Conservation (phyloP, 1,140 invertebrate species). For the Harpegnathos saltator region DNA sequence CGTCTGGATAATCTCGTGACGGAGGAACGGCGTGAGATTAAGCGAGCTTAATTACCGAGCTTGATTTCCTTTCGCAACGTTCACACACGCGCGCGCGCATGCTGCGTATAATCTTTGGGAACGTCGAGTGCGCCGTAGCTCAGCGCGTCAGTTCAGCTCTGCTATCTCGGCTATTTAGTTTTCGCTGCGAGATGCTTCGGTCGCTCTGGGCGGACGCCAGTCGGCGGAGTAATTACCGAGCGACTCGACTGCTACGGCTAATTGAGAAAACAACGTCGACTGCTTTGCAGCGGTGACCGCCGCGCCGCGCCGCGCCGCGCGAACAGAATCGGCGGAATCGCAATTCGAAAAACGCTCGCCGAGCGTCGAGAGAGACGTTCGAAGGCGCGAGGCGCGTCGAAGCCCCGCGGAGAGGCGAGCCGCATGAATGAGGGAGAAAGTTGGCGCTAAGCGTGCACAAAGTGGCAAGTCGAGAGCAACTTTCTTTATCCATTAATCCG, state of each 20-base stretch:
- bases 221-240: background rate
- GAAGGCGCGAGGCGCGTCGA: background rate
- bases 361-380: background rate
- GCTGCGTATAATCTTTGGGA: background rate
- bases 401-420: background rate
- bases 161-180: conserved; percentile 18
- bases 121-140: too few species aligned
- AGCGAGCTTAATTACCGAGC: conserved; percentile 43
- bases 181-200: background rate
- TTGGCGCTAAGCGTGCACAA: conserved; percentile 3
- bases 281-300: background rate
- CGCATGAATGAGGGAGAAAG: conserved; percentile 34
- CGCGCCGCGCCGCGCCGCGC: background rate
- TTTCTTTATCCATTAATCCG: background rate
- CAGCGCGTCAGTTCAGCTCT: background rate
- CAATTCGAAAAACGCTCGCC: conserved; percentile 32
- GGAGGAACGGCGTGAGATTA: conserved; percentile 21
- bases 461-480: conserved; percentile 10
- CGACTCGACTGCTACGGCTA: background rate
- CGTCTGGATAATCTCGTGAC: background rate
- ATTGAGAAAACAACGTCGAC: conserved; percentile 18
- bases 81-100: conserved; percentile 6
- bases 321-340: conserved; percentile 2
- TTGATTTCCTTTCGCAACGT: background rate
- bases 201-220: conserved; percentile 14